These are phyloP conservation scores for Catalaphyllia jardinei DNA, from an alignment of 64 coral and sea anemone genomes.

Conservation along the genomic window DNA sequence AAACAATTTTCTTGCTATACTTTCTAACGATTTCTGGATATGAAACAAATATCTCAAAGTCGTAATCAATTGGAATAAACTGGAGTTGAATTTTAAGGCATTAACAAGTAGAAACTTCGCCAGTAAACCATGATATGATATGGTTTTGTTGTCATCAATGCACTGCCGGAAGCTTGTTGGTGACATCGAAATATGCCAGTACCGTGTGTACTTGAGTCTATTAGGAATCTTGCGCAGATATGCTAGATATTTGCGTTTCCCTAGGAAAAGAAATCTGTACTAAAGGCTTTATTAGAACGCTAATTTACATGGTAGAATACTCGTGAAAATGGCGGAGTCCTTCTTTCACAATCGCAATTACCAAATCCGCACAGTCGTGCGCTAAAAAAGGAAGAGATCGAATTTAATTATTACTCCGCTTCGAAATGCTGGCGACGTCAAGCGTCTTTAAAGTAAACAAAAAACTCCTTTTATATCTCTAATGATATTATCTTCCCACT, in stretches of 20 bases:
- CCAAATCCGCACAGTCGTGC: not conserved
- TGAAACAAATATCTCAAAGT: constrained; percentile 4
- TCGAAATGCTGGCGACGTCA: not conserved
- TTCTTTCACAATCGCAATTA: not conserved
- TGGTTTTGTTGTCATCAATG: not conserved
- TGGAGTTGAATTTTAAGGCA: not conserved
- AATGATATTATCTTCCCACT: not conserved
- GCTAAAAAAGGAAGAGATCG: not conserved
- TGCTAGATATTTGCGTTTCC: not conserved
- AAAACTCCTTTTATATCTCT: not conserved
- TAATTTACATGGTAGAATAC: too few species aligned
- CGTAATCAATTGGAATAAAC: not conserved
- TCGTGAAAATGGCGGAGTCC: not conserved
- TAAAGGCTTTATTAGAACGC: too few species aligned
- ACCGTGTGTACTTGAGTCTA: not conserved
- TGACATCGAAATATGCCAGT: not conserved
- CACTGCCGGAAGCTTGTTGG: not conserved
- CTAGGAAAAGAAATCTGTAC: not conserved
- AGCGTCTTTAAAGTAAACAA: not conserved
- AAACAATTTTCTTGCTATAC: too few species aligned
- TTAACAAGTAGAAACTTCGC: not conserved
- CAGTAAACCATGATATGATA: not conserved
- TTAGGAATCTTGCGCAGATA: too few species aligned
- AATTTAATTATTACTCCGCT: not conserved
- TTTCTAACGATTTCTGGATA: not conserved